Evolutionary conservation across 2,888 invertebrate genomes (phyloP), one percentile per base, ranked within the genome.

Genomic region (Eugnorisma glareosa): DNA sequence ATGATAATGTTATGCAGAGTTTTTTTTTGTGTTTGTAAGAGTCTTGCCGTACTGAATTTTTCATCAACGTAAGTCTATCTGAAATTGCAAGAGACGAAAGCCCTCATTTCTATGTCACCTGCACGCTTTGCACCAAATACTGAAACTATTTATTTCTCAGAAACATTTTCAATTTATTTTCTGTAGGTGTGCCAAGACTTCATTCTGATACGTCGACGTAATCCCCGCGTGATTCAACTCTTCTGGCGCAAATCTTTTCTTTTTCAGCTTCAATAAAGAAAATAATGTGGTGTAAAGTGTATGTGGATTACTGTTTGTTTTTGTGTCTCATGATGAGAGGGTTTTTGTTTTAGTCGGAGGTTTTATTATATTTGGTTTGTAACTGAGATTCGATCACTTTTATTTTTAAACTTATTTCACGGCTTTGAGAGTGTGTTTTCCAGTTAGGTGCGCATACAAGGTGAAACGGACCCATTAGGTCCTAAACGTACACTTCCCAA

Each of bases 131-230:
- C 18, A 35, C 21, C 15, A 31, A 31, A 73, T 31, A 11, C 35
- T 24, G 28, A 67, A 59, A 66, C 77, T 66, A 66, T 24, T 3
- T 24, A 40, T 69, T 48, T 54, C 7, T 31, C 35, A 3, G 31
- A 37, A 78, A 59, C n/a, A 51, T 43, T 67, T 78, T 51, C 70
- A 74, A 82, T 78, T 81, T 82, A 73, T 71, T 78, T 74, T 61
- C 71, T 74, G 71, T 51, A 70, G 31, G 11, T 59, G 67, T 35
- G 67, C 74, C 68, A 82, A 77, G 59, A 40, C 21, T 68, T 66
- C 8, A 15, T 54, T 63, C 68, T 31, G 48, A 43, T 66, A 61
- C 77, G 11, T 37, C 31, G n/a, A 43, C 18, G 48, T 71, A 78
- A 78, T 51, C 63, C 48, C 31, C 54, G 5, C 45, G 37, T 74